Base-by-base conservation (phyloP, 1,140 invertebrate species). In the Oedothorax gibbosus region DNA sequence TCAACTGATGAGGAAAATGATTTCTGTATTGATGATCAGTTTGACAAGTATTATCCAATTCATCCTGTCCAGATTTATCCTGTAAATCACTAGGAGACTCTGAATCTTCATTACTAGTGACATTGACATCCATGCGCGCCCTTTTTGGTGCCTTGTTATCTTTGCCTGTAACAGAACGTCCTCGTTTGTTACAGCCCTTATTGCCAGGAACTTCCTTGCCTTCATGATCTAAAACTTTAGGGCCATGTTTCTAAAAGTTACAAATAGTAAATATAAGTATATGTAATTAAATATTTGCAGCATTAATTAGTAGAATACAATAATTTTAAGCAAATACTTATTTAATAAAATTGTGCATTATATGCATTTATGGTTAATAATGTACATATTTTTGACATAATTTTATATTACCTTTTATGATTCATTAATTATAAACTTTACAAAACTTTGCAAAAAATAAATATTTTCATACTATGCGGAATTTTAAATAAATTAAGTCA, bases 141-240 rank as follows among this genome's bases (percentile, higher is more conserved):
- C 62, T 66, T 35, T 69, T 80, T 15, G 18, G 50, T 80, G 11
- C 53, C 49, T 0, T 68, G 35, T 14, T 35, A 56, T 69, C 65
- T 68, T 69, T 69, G 60, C 69, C 50, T 56, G 65, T 80, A 69
- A 80, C 53, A 80, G 78, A 80, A 69, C 65, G 53, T 18, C 51
- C 50, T 21, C 78, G 78, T 80, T 80, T 80, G 5, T 99, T 99
- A 89, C 99, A 99, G 0, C 99, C 98, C 88, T 96, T 93, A 91
- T 98, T 99, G 53, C 98, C 98, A 0, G 98, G 97, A 0, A 99
- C 97, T 92, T 99, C 99, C 89, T 96, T 95, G 0, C 96, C 97
- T 91, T 99, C 97, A 87, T 97, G 95, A 90, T 99, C 98, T 81
- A 99, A 92, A 95, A 99, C 98, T 87, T 95, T 94, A 0, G 97